Evolutionary conservation across 2,797 vertebrate species (phyloP), one percentile per base, ranked within the genome.

Genomic region (Spinus olivaceus): DNA sequence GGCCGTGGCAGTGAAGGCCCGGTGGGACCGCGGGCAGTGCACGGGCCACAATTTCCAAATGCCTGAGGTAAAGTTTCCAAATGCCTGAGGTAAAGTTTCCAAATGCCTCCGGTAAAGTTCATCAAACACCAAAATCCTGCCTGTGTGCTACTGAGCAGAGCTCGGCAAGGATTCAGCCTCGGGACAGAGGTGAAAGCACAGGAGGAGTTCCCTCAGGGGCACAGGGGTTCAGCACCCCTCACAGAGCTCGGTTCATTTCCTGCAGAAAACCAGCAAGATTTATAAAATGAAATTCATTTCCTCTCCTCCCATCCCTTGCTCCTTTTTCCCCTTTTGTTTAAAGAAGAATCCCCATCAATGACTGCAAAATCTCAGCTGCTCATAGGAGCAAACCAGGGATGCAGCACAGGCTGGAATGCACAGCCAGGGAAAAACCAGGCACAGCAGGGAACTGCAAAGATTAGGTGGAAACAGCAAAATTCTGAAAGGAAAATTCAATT

Each of bases 1-100:
- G 22, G 69, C 6, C 1, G 64, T 0, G 65, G 41, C 30, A 0
- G 8, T 1, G 11, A 5, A 1, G 39, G 39, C 39, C 39, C 1
- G 30, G 3, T 0, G 30, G 30, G 19, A 2, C 6, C 53, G 0
- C 16, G n/a, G 60, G 49, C 25, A 5, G 0, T 0, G 14, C 64
- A 0, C 35, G 33, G 53, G 20, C 32, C 25, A 0, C 9, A 21
- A n/a, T 13, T 20, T 14, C 25, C 23, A 73, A 76, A 73, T 2
- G 16, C 25, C 32, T 56, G 11, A 1, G 6, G 12, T 6, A 24
- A 64, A 94, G 18, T 17, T 57, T 25, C 10, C 23, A 72, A 76
- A 77, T 3, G 16, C 24, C 28, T 59, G 20, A 1, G 6, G 11
- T 6, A 22, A 56, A 94, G 12, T 8, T 66, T 14, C 9, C 23